These are phyloP conservation scores for Drosophila quinaria DNA, from an alignment of 2,888 invertebrate species.

Conservation along the genomic window DNA sequence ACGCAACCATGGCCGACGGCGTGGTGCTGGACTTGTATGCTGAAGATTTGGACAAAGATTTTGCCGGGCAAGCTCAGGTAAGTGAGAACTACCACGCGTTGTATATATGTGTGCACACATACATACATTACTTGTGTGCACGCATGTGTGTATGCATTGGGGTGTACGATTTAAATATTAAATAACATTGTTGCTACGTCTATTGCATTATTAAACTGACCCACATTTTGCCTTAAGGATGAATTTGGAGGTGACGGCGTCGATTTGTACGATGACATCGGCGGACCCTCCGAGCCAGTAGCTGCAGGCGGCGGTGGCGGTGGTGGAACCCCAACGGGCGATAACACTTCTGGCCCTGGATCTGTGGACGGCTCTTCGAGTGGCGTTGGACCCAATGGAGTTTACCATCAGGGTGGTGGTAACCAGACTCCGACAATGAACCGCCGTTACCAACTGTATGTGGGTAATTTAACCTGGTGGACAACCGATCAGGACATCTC, in stretches of 20 bases:
- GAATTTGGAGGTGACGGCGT: constrained; percentile 89
- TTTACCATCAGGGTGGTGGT: constrained; percentile 90
- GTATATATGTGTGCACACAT: constrained; percentile 13
- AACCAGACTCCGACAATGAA: constrained; percentile 90
- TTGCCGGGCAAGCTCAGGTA: constrained; percentile 89
- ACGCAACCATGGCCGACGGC: constrained; percentile 94
- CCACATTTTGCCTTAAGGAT: constrained; percentile 69
- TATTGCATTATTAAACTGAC: not conserved
- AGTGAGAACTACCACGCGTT: constrained; percentile 34
- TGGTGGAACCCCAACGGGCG: constrained; percentile 86
- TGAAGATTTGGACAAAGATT: constrained; percentile 98
- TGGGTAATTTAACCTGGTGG: constrained; percentile 99
- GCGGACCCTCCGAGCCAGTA: constrained; percentile 91
- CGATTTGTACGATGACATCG: constrained; percentile 98
- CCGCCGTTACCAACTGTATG: constrained; percentile 95
- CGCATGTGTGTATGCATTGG: not conserved
- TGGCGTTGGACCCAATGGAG: constrained; percentile 90
- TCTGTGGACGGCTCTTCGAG: constrained; percentile 86
- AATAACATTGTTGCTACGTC: constrained; percentile 47
- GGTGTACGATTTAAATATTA: constrained; percentile 23
- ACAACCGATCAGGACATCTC: constrained; percentile 98
- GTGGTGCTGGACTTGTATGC: constrained; percentile 98
- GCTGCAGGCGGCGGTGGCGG: constrained; percentile 91
- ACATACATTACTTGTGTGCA: not conserved
- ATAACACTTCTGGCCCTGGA: constrained; percentile 88